Evolutionary conservation across 2,797 vertebrate species (phyloP).

Genomic region (Syndactyla subalaris): DNA sequence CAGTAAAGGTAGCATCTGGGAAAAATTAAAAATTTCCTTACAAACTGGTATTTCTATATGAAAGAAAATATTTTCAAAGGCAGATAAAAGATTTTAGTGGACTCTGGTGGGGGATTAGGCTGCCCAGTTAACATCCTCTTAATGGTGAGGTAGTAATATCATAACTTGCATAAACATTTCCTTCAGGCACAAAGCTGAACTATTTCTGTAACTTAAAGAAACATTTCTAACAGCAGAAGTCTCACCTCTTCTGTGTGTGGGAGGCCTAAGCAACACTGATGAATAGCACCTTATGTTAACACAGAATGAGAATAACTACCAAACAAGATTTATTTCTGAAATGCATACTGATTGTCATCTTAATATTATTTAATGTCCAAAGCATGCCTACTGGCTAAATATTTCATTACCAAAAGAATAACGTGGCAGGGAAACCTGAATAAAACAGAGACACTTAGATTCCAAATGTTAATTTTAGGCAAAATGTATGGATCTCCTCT

Average conservation of each 20-base stretch:
- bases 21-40: neutral
- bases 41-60: neutral
- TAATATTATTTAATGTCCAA: neutral
- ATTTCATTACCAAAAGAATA: neutral
- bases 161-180: neutral
- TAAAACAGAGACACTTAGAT: neutral
- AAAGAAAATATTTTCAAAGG: neutral
- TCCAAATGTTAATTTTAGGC: neutral
- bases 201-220: neutral
- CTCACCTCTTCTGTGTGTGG: neutral
- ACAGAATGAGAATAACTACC: neutral
- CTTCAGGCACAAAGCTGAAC: neutral
- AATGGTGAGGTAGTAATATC: neutral
- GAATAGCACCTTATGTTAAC: neutral
- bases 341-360: neutral
- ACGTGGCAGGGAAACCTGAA: neutral
- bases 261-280: neutral
- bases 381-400: neutral
- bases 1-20: neutral
- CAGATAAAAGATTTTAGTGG: neutral
- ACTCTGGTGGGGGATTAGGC: neutral
- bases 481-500: neutral
- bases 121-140: neutral
- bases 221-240: neutral
- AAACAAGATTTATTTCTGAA: neutral